Conservation (phyloP, 2,888 invertebrate species). For the Pedicia rivosa region DNA sequence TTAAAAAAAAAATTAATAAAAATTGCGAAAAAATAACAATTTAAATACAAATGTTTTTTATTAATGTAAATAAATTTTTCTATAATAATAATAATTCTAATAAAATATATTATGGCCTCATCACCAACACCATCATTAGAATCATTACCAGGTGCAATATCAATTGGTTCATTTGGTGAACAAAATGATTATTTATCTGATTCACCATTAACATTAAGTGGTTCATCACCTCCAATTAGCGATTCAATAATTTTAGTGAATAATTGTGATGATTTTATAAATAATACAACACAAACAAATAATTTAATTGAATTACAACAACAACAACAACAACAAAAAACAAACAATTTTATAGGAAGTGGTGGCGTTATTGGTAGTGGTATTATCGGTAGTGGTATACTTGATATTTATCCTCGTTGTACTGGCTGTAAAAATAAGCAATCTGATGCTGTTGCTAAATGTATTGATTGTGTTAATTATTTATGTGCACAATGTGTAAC, state of each 20-base stretch:
- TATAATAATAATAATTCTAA: conserved; percentile 1
- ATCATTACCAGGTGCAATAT: conserved; percentile 73
- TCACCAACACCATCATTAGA: conserved; percentile 76
- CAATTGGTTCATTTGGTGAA: conserved; percentile 73
- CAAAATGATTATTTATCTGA: conserved; percentile 62
- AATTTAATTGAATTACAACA: no score
- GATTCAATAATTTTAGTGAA: conserved; percentile 74
- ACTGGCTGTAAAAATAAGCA: conserved; percentile 95
- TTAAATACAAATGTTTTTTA: background rate
- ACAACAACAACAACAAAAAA: conserved; percentile 25
- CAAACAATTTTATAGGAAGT: conserved; percentile 34
- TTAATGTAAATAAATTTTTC: conserved; percentile 1
- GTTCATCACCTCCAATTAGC: conserved; percentile 74
- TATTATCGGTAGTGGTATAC: conserved; percentile 38
- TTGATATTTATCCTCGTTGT: conserved; percentile 58
- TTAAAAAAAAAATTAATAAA: background rate
- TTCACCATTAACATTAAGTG: conserved; percentile 68
- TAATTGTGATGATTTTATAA: conserved; percentile 47
- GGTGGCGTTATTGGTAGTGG: conserved; percentile 29
- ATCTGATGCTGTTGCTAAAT: conserved; percentile 86
- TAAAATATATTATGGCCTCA: conserved; percentile 52
- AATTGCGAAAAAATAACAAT: background rate
- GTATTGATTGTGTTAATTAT: conserved; percentile 91
- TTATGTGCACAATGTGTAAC: conserved; percentile 95
- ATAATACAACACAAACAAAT: conserved; percentile 17